Evolutionary conservation across 2,113 vertebrate genomes (phyloP).

Genomic region (Podarcis cretensis): DNA sequence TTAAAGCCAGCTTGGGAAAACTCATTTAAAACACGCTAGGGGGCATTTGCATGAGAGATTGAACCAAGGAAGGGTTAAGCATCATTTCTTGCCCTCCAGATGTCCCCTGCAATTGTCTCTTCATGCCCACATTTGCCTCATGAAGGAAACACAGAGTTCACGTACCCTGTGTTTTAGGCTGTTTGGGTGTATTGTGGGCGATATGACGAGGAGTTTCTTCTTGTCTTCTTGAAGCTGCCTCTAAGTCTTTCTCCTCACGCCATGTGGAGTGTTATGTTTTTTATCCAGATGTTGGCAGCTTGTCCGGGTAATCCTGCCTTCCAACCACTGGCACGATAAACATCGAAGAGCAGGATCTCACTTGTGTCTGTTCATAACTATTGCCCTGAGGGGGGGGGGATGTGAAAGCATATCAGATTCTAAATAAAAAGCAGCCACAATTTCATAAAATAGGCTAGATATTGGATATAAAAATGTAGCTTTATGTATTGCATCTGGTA

Average conservation of each 20-base stretch:
- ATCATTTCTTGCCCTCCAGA: neutral
- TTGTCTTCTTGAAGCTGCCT: neutral
- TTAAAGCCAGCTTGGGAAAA: neutral
- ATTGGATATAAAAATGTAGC: neutral
- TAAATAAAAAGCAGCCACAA: neutral
- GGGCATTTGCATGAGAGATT: neutral
- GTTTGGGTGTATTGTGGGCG: neutral
- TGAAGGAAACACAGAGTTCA: neutral
- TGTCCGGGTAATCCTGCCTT: neutral
- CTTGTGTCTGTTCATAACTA: neutral
- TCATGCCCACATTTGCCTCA: neutral
- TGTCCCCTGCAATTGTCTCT: neutral
- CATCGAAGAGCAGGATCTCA: rapidly evolving
- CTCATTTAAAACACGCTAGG: neutral
- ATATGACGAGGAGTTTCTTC: neutral
- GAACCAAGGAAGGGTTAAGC: neutral
- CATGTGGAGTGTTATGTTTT: neutral
- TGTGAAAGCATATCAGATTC: neutral
- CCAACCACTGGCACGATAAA: neutral
- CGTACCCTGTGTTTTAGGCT: neutral
- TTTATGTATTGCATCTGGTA: neutral
- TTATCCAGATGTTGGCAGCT: neutral
- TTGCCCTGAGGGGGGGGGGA: neutral
- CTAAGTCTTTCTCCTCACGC: neutral
- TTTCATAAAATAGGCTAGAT: neutral